Percentiles rank a stretch among this genome's conserved stretches.
Evolutionary conservation across 1,140 invertebrate genomes (phyloP).

Genomic region (Danaus plexippus): DNA sequence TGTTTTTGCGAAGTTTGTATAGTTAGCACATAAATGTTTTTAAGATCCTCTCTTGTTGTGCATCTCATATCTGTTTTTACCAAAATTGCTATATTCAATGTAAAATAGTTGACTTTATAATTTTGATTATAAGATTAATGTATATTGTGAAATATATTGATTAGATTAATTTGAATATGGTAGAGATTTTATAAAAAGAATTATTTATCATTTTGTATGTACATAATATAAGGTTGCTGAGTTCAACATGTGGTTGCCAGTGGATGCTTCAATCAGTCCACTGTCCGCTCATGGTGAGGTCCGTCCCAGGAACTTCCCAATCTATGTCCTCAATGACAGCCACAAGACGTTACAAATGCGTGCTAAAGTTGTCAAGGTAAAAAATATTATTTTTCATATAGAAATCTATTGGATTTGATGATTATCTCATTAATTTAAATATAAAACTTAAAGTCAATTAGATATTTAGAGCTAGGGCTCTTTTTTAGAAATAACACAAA

Average conservation of each 20-base stretch:
- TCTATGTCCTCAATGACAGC: constrained; percentile 94
- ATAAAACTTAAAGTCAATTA: too few relatives aligned
- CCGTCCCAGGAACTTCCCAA: constrained; percentile 84
- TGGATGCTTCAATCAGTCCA: constrained; percentile 69
- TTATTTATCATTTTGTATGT: constrained; percentile 12
- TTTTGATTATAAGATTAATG: too few relatives aligned
- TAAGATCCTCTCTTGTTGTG: too few relatives aligned
- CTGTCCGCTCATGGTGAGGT: constrained; percentile 75
- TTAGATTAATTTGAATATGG: too few relatives aligned
- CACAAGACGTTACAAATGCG: constrained; percentile 92
- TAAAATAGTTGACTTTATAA: too few relatives aligned
- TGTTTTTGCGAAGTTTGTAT: too few relatives aligned
- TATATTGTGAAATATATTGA: too few relatives aligned
- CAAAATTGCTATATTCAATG: too few relatives aligned
- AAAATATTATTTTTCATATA: constrained; percentile 1
- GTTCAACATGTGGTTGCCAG: constrained; percentile 93
- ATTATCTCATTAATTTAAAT: background rate
- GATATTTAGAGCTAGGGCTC: too few relatives aligned
- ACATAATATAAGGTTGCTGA: constrained; percentile 79
- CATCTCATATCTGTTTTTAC: too few relatives aligned
- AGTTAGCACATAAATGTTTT: too few relatives aligned
- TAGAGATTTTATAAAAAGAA: background rate
- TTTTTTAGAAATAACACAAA: too few relatives aligned
- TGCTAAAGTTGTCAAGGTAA: constrained; percentile 78
- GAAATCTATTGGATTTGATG: background rate